Evolutionary conservation across 1,140 invertebrate species (phyloP), one percentile per base, ranked within the genome.

Genomic region (Eupeodes corollae): DNA sequence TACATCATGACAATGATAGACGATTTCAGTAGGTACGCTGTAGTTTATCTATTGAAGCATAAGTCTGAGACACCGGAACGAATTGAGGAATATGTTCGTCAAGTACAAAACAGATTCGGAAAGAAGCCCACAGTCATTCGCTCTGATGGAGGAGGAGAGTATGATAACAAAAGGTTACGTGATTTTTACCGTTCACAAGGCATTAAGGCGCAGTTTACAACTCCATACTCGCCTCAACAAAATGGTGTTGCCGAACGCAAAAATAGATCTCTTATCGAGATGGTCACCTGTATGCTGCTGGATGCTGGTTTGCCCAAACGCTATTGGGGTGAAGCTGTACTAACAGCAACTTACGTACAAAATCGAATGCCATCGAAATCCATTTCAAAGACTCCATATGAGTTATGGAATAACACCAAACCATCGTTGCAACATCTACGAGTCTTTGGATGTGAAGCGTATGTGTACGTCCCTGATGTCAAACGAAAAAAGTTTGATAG

Each of bases 211-310:
- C 14, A 60, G 59, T 16, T 49, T 39, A 15, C 50, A 26, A 26
- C 21, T 26, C 21, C 56, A 5, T 67, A 73, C 47, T 55, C 59
- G 11, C 67, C 68, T 0, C 51, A 72, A 52, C 64, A 70, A 52
- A 74, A 74, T 56, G 67, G 63, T 1, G 34, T 63, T 6, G 59
- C 56, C 6, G 70, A 59, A 48, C 41, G 67, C n/a, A 55, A 56
- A 49, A 69, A 67, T 44, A 14, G 65, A 2, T 59, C 58, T 0
- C 41, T 70, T 10, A 21, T 67, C 14, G 60, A 69, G 35, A 55
- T 55, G 49, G 54, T 58, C 14, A 52, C 57, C 33, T 56, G 53
- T 51, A 45, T 63, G 33, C n/a, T 67, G 8, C 15, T 55, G 16
- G 55, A 61, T 51, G 50, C n/a, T n/a, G n/a, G n/a, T n/a, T n/a